These are phyloP conservation scores for Masticophis lateralis DNA, from an alignment of 2,797 vertebrate species.

Conservation along the genomic window DNA sequence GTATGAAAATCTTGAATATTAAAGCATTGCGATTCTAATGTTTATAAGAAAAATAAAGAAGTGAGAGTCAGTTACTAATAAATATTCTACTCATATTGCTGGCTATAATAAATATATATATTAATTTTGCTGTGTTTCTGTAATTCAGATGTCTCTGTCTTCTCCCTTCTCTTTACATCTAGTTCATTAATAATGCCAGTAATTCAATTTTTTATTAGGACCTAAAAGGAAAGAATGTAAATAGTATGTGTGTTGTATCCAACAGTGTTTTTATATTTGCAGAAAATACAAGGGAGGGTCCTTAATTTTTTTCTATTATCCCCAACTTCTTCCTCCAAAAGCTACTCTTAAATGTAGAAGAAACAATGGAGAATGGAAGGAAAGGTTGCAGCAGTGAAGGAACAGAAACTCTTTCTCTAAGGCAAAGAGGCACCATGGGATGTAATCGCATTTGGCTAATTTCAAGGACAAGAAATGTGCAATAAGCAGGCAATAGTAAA, in stretches of 20 bases:
- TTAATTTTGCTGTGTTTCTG: constrained; percentile 12
- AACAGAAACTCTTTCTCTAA: neutral
- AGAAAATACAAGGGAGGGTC: neutral
- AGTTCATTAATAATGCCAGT: constrained; percentile 37
- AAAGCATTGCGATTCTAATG: neutral
- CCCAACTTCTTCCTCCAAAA: neutral
- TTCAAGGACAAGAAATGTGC: neutral
- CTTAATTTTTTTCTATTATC: neutral
- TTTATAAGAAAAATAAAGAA: neutral
- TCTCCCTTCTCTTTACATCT: constrained; percentile 14
- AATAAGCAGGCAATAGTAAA: neutral
- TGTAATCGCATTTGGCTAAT: neutral
- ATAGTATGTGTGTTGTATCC: neutral
- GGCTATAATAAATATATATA: neutral
- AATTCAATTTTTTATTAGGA: constrained; percentile 34
- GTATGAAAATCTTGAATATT: neutral
- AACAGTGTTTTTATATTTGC: neutral
- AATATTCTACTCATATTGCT: neutral
- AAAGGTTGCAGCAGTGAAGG: neutral
- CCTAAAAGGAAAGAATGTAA: neutral
- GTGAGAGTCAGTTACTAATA: constrained; percentile 3
- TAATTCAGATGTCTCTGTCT: neutral
- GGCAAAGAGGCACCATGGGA: neutral
- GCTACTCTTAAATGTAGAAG: neutral
- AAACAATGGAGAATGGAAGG: neutral